Evolutionary conservation across 2,888 invertebrate genomes (phyloP).

Genomic region (Germaria angustata): DNA sequence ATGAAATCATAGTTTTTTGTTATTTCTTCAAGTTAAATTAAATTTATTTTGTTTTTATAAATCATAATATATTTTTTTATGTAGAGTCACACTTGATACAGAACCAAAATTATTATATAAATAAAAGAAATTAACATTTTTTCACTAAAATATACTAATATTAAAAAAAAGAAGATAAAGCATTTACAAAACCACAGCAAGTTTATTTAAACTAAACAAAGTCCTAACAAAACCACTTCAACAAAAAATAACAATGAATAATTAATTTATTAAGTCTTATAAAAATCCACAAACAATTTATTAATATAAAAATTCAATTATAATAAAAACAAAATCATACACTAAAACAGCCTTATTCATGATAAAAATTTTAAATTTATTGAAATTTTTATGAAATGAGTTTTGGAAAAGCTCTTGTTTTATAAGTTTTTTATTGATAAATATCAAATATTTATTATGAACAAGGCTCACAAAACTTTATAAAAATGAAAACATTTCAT

Average conservation of each 20-base stretch:
- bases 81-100: constrained; percentile 51
- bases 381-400: too few species aligned
- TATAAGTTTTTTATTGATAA: too few species aligned
- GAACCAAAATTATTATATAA: constrained; percentile 57
- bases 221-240: constrained; percentile 65
- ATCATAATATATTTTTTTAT: constrained; percentile 24
- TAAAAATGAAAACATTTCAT: constrained; percentile 78
- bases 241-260: constrained; percentile 65
- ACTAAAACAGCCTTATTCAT: constrained; percentile 59
- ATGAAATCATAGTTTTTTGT: neutral
- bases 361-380: too few species aligned
- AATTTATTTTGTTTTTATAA: constrained; percentile 22
- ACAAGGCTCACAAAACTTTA: constrained; percentile 69
- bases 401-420: too few species aligned
- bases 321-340: constrained; percentile 68
- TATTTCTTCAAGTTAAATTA: neutral
- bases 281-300: constrained; percentile 69
- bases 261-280: constrained; percentile 66
- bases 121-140: constrained; percentile 27
- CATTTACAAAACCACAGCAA: constrained; percentile 75
- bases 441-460: too few species aligned
- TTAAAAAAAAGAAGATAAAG: constrained; percentile 69
- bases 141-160: constrained; percentile 48
- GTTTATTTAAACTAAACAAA: constrained; percentile 67
- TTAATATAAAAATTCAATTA: constrained; percentile 69